Evolutionary conservation across 2,888 invertebrate species (phyloP).

Genomic region (Caradrina kadenii): DNA sequence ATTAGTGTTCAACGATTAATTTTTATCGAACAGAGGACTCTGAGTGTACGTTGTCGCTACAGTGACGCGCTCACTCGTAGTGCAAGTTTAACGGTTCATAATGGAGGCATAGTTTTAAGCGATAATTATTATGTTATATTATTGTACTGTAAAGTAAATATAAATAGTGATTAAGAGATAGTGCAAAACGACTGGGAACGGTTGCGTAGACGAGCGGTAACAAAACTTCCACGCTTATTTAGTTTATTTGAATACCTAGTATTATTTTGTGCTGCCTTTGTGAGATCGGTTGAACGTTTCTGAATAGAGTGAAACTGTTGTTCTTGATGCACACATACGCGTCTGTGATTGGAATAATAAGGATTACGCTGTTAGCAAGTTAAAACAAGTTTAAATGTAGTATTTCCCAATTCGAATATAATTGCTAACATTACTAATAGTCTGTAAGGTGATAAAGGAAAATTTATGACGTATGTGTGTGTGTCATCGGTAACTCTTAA

Average conservation of each 20-base stretch:
- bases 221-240: conserved; percentile 69
- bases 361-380: conserved; percentile 48
- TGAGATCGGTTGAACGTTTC: conserved; percentile 67
- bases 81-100: conserved; percentile 78
- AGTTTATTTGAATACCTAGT: conserved; percentile 65
- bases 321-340: conserved; percentile 54
- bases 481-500: conserved; percentile 67
- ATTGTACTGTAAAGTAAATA: conserved; percentile 85
- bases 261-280: conserved; percentile 70
- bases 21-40: conserved; percentile 82
- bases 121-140: conserved; percentile 86
- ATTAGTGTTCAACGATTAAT: conserved; percentile 86
- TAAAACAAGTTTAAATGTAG: conserved; percentile 37
- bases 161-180: conserved; percentile 85
- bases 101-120: conserved; percentile 85
- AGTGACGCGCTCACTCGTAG: conserved; percentile 73
- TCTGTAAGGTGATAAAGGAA: conserved; percentile 63
- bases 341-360: conserved; percentile 41
- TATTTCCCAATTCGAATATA: conserved; percentile 56
- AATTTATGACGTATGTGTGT: conserved; percentile 64
- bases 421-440: conserved; percentile 60
- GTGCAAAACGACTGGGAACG: conserved; percentile 90
- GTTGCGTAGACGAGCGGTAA: conserved; percentile 76
- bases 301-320: conserved; percentile 54
- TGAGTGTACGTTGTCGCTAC: conserved; percentile 75